A percentile compares a stretch with the other conserved stretches of the same genome.
These are phyloP conservation scores for Eriosoma lanigerum DNA, from an alignment of 1,140 invertebrate species.

Conservation along the genomic window DNA sequence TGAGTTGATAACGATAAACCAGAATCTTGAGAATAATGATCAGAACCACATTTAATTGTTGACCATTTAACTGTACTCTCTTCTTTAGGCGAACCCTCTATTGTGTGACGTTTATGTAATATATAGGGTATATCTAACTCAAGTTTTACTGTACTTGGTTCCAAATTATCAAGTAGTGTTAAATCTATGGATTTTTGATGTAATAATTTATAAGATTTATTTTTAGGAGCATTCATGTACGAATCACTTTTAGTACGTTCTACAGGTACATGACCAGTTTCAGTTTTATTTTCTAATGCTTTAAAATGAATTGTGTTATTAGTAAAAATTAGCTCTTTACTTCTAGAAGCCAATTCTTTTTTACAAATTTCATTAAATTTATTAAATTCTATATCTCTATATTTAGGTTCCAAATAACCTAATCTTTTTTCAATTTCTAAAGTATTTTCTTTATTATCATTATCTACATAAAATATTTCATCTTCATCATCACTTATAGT, in stretches of 20 bases:
- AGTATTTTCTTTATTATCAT: constrained; percentile 57
- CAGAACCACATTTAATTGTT: constrained; percentile 27
- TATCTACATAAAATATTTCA: constrained; percentile 69
- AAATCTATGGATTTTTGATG: constrained; percentile 84
- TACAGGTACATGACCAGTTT: constrained; percentile 59
- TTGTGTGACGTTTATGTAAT: constrained; percentile 76
- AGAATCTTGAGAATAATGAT: constrained; percentile 57
- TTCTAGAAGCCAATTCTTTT: constrained; percentile 54
- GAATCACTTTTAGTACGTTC: constrained; percentile 83
- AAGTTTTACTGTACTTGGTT: constrained; percentile 57
- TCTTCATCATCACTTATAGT: constrained; percentile 59
- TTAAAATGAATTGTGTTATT: constrained; percentile 42
- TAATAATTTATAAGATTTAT: constrained; percentile 59
- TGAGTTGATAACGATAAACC: constrained; percentile 55
- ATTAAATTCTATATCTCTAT: constrained; percentile 56
- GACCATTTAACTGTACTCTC: constrained; percentile 53
- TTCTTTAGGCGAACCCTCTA: constrained; percentile 71
- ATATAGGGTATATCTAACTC: constrained; percentile 79
- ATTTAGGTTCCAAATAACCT: constrained; percentile 56
- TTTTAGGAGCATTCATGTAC: constrained; percentile 64
- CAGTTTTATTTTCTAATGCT: constrained; percentile 48
- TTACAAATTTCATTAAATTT: constrained; percentile 57
- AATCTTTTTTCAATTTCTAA: constrained; percentile 56
- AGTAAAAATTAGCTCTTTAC: constrained; percentile 40
- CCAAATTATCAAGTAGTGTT: constrained; percentile 64